A percentile compares a stretch with the other conserved stretches of the same genome.
phyloP scores from a whole-genome alignment of 2,113 vertebrate genomes.

The Pseudorasbora parva region DNA sequence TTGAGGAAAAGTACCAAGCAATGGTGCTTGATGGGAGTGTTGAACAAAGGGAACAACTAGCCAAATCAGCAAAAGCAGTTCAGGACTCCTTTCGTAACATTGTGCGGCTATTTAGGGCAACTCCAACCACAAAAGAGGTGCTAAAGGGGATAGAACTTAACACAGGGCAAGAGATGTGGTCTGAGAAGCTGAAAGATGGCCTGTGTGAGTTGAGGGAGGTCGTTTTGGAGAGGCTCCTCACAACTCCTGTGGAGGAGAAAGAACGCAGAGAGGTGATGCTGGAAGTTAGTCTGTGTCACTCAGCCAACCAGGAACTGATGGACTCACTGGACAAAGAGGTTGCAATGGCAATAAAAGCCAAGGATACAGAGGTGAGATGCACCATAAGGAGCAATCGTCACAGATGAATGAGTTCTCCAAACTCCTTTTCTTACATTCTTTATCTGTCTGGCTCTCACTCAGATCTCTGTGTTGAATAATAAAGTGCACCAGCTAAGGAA shows the following conservation, averaged over 20 bases:
- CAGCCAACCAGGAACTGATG: slow-evolving; percentile 60
- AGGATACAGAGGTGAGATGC: slow-evolving; percentile 75
- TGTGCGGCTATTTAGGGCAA: slow-evolving; percentile 69
- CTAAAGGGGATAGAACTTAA: slow-evolving; percentile 50
- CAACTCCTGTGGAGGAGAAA: slow-evolving; percentile 71
- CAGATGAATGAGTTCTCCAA: not conserved
- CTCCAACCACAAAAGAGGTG: slow-evolving; percentile 55
- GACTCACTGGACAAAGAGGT: slow-evolving; percentile 67
- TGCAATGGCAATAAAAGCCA: slow-evolving; percentile 47
- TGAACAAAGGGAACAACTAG: not conserved
- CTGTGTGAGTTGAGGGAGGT: slow-evolving; percentile 76
- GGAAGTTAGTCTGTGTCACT: slow-evolving; percentile 57
- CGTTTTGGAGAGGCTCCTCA: slow-evolving; percentile 75
- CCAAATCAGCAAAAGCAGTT: slow-evolving; percentile 50
- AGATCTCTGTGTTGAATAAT: slow-evolving; percentile 78
- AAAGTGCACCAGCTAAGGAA: slow-evolving; percentile 73
- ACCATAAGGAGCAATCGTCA: not conserved
- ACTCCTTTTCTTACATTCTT: not conserved
- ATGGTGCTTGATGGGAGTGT: not conserved
- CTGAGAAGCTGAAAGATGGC: slow-evolving; percentile 66
- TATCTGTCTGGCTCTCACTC: not conserved
- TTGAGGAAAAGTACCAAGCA: slow-evolving; percentile 57
- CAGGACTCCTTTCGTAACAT: slow-evolving; percentile 73
- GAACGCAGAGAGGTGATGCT: slow-evolving; percentile 63
- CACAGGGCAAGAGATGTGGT: not conserved